phyloP scores from a whole-genome alignment of 2,888 invertebrate genomes.

The Tanytarsus gracilentus region DNA sequence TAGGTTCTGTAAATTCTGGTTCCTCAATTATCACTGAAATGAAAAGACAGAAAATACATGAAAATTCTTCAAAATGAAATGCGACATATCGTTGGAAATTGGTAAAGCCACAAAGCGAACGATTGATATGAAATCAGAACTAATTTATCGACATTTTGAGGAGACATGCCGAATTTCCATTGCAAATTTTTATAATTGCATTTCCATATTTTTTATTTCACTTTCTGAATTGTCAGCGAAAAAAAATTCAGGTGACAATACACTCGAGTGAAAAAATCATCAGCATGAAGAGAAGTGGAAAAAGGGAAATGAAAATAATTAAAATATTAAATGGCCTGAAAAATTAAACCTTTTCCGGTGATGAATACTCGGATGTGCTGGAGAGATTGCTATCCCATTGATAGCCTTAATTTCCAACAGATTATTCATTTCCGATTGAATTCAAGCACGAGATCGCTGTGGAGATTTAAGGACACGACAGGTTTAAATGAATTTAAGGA shows the following conservation, averaged over 20 bases:
- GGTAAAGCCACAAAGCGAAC: slow-evolving; percentile 13
- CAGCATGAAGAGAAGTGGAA: not conserved
- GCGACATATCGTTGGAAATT: not conserved
- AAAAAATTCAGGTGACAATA: no score
- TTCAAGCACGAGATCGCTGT: no score
- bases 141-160: not conserved
- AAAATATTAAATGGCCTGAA: slow-evolving; percentile 20
- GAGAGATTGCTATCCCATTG: not conserved
- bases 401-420: not conserved
- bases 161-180: slow-evolving; percentile 5
- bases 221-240: not conserved
- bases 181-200: slow-evolving; percentile 26
- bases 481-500: no score
- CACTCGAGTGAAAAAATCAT: not conserved
- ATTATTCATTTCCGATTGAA: slow-evolving; percentile 19
- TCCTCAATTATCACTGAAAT: slow-evolving; percentile 62
- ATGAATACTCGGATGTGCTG: no score
- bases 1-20: slow-evolving; percentile 83
- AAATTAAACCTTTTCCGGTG: slow-evolving; percentile 1
- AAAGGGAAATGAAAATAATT: not conserved
- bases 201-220: slow-evolving; percentile 17
- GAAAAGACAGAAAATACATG: slow-evolving; percentile 43
- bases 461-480: no score
- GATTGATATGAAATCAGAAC: not conserved
- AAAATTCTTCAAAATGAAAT: not conserved